Conservation (phyloP, 1,140 invertebrate genomes). For the Maconellicoccus hirsutus region DNA sequence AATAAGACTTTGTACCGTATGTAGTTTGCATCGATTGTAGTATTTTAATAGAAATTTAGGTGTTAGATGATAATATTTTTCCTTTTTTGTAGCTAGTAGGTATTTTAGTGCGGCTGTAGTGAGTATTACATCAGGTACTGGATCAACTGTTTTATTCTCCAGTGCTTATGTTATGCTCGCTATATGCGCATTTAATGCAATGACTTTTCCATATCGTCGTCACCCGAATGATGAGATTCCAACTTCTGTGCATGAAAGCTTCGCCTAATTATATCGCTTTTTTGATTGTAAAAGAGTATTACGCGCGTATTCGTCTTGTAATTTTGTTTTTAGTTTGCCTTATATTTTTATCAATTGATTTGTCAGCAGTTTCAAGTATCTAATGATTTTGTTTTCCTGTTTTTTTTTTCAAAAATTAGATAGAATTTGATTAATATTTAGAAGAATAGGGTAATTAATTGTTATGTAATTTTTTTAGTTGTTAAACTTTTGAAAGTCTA, state of each 20-base stretch:
- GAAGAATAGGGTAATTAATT: no score
- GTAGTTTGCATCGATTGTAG: background rate
- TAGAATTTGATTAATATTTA: no score
- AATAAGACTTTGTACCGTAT: background rate
- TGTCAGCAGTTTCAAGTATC: no score
- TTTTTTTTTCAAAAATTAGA: no score
- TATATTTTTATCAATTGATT: no score
- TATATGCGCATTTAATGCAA: background rate
- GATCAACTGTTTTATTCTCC: background rate
- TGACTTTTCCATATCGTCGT: background rate
- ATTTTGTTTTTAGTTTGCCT: no score
- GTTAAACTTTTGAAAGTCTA: no score
- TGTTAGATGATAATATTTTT: background rate
- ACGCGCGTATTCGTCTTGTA: background rate
- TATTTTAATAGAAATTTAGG: background rate
- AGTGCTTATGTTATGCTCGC: conserved; percentile 3
- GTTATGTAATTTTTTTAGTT: no score
- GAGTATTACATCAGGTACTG: conserved; percentile 7
- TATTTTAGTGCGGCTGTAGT: background rate
- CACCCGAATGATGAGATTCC: background rate
- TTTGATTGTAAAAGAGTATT: background rate
- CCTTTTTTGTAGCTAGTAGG: background rate
- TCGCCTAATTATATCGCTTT: background rate
- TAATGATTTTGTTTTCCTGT: no score
- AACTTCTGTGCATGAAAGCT: background rate